Base-by-base conservation (phyloP, 2,888 invertebrate species). In the Caenorhabditis angaria region DNA sequence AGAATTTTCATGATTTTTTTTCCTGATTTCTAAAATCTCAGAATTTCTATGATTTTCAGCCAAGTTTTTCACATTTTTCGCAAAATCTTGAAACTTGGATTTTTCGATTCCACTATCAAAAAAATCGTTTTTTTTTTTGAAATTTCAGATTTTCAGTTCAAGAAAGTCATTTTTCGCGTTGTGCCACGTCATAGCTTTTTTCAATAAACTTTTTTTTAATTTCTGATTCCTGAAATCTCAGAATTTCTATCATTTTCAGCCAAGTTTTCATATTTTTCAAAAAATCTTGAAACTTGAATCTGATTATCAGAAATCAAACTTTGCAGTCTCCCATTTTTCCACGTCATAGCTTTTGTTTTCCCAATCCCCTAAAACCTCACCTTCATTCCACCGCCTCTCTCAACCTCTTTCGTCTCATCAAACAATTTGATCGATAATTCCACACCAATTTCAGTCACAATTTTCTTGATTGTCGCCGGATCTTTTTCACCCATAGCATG, bases 341-440 rank as follows among this genome's bases (percentile, higher is more conserved):
- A 6, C 8, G 35, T 35, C 35, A 14, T 6, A 35, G 35, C 14
- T 35, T 14, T 6, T 35, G 35, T 35, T 35, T 35, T 35, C 35
- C 6, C 35, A 10, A 35, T 10, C 14, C 14, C 14, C 6, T 6
- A 10, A 10, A 10, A 10, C 8, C 6, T 10, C 6, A 81, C 79
- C 63, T 77, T 73, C 81, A 86, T 78, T 25, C 87, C 87, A 6
- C 85, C 86, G 8, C 57, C 65, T 27, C 70, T 56, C 64, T 87
- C 86, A 3, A 82, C 58, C 55, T 82, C 72, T 51, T 78, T 72
- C 18, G 83, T 84, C 50, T 80, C 76, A 2, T 84, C 66, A 65
- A 84, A 85, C 35, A 87, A 50, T 32, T 70, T 77, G n/a, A 81
- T 51, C 1, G 68, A 25, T 2, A 76, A 64, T 25, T 74, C 70